These are phyloP conservation scores for Piprites chloris DNA, from an alignment of 2,113 vertebrate genomes.

Conservation along the genomic window DNA sequence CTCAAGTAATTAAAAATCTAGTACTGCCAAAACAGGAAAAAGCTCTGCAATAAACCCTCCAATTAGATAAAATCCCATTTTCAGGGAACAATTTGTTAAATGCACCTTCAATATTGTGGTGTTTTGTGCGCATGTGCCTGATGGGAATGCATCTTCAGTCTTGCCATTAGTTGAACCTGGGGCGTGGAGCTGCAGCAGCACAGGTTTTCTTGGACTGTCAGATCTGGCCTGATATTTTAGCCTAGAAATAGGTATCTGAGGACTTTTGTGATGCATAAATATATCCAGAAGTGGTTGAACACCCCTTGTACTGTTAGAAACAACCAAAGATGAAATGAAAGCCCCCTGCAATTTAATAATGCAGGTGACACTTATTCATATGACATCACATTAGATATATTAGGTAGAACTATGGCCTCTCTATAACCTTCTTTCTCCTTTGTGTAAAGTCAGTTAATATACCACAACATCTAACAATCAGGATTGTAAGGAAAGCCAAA, in stretches of 20 bases:
- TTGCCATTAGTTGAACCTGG: neutral
- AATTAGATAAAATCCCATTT: neutral
- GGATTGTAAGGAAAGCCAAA: neutral
- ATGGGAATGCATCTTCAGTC: neutral
- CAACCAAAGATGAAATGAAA: neutral
- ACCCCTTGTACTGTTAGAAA: neutral
- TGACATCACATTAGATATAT: neutral
- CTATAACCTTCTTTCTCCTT: neutral
- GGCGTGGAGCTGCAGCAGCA: neutral
- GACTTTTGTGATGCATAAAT: neutral
- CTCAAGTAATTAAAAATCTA: neutral
- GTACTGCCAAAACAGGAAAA: neutral
- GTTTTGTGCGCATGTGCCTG: neutral
- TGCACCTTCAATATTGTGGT: neutral
- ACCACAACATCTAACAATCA: neutral
- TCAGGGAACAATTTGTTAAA: neutral
- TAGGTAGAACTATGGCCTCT: neutral
- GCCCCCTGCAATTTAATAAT: neutral
- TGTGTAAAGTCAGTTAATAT: neutral
- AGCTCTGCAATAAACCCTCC: neutral
- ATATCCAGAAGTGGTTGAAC: neutral
- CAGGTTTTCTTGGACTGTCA: neutral
- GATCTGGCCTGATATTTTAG: neutral
- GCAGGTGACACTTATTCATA: neutral
- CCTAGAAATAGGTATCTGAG: neutral